Evolutionary conservation across 2,888 invertebrate species (phyloP).

Genomic region (Lucinisca nassula): DNA sequence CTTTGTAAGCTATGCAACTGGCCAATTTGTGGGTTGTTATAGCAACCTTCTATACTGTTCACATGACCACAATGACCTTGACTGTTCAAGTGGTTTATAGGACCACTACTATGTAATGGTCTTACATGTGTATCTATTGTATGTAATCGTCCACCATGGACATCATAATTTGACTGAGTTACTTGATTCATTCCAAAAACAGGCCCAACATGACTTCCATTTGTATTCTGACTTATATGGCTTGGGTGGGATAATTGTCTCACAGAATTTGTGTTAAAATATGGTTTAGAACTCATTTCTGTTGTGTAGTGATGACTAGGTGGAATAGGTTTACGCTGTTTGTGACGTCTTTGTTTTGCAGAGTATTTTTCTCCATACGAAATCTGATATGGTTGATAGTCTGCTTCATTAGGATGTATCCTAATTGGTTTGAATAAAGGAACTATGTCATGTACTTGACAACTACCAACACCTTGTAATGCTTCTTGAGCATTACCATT

Average conservation of each 20-base stretch:
- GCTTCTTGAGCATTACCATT: slow-evolving; percentile 73
- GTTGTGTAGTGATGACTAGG: slow-evolving; percentile 67
- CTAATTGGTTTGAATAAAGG: slow-evolving; percentile 80
- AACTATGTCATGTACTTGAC: slow-evolving; percentile 68
- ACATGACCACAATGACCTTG: slow-evolving; percentile 44
- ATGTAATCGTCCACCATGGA: slow-evolving; percentile 64
- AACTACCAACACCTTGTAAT: slow-evolving; percentile 45
- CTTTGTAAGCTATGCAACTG: slow-evolving; percentile 16
- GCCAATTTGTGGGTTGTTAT: slow-evolving; percentile 8
- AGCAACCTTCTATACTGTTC: slow-evolving; percentile 24
- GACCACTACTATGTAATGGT: slow-evolving; percentile 58
- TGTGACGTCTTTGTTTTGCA: slow-evolving; percentile 48
- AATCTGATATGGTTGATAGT: slow-evolving; percentile 48
- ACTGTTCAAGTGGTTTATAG: slow-evolving; percentile 42
- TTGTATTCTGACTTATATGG: background rate
- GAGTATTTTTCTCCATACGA: slow-evolving; percentile 67
- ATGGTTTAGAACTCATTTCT: slow-evolving; percentile 53
- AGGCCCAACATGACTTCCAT: slow-evolving; percentile 22
- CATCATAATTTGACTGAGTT: slow-evolving; percentile 67
- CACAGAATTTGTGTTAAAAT: slow-evolving; percentile 20
- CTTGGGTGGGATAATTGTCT: background rate
- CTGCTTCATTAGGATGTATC: slow-evolving; percentile 71
- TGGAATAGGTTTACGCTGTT: slow-evolving; percentile 53
- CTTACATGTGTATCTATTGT: slow-evolving; percentile 63
- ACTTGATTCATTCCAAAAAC: slow-evolving; percentile 40